phyloP scores from a whole-genome alignment of 2,888 invertebrate genomes.

The Napeogenes sylphis region DNA sequence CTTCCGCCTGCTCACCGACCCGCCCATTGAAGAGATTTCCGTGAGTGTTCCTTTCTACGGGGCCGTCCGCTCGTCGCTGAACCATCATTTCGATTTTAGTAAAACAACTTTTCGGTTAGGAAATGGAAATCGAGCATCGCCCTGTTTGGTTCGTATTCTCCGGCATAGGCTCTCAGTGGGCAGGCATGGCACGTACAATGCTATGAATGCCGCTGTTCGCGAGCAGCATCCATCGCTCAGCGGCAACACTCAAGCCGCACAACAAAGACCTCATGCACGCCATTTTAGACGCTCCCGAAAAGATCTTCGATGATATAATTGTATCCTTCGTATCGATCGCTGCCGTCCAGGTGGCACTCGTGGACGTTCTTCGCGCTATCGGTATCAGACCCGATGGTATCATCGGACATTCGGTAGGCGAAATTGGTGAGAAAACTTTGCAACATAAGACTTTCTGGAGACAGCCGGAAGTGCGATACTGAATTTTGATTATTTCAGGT shows the following conservation, averaged over 20 bases:
- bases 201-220: constrained; percentile 90
- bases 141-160: constrained; percentile 97
- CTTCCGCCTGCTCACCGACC: constrained; percentile 83
- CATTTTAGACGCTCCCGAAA: constrained; percentile 85
- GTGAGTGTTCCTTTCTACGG: constrained; percentile 19
- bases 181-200: constrained; percentile 94
- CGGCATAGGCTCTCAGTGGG: constrained; percentile 99
- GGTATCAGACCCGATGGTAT: constrained; percentile 95
- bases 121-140: constrained; percentile 77
- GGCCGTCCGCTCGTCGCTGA: neutral
- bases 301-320: constrained; percentile 89
- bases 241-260: constrained; percentile 86
- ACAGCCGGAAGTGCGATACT: neutral
- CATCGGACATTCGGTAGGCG: constrained; percentile 96
- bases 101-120: constrained; percentile 36
- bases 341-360: constrained; percentile 96
- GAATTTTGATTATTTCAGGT: constrained; percentile 64
- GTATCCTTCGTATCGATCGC: constrained; percentile 96
- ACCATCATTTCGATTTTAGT: neutral
- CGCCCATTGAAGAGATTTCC: constrained; percentile 36
- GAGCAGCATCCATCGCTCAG: constrained; percentile 85
- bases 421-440: constrained; percentile 77
- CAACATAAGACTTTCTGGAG: neutral
- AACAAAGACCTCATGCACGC: constrained; percentile 90
- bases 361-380: constrained; percentile 86